phyloP scores from a whole-genome alignment of 2,113 vertebrate species.

The Globicephala melas region DNA sequence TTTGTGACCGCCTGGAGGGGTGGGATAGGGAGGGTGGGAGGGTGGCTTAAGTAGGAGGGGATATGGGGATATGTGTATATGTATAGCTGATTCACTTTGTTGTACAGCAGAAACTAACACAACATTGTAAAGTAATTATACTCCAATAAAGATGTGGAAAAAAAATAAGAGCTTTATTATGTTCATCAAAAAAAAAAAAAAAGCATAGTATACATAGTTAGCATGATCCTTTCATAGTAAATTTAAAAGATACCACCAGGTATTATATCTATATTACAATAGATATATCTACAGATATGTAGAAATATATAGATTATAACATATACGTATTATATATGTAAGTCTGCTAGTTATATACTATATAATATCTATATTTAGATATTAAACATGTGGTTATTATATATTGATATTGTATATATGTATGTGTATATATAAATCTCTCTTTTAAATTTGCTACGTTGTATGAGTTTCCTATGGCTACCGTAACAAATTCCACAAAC shows the following conservation, averaged over 20 bases:
- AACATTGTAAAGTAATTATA: too few species aligned
- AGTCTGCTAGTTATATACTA: not conserved
- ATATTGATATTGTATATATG: not conserved
- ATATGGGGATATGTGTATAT: too few species aligned
- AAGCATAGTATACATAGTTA: not conserved
- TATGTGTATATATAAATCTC: not conserved
- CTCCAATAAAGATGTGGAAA: too few species aligned
- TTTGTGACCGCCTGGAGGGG: too few species aligned
- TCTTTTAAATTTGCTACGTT: not conserved
- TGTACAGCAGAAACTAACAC: too few species aligned
- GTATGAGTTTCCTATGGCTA: not conserved
- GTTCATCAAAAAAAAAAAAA: too few species aligned
- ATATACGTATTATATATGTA: not conserved
- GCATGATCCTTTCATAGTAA: not conserved
- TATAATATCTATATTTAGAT: not conserved
- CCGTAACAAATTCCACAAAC: not conserved
- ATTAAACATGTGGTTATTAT: not conserved
- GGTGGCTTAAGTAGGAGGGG: too few species aligned
- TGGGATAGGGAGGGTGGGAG: too few species aligned
- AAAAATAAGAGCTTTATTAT: too few species aligned
- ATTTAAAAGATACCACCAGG: not conserved
- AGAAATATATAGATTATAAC: too few species aligned
- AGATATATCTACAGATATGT: not conserved
- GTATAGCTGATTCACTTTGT: too few species aligned
- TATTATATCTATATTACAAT: not conserved